Evolutionary conservation across 2,113 vertebrate genomes (phyloP), one percentile per base, ranked within the genome.

Genomic region (Ciconia boyciana): DNA sequence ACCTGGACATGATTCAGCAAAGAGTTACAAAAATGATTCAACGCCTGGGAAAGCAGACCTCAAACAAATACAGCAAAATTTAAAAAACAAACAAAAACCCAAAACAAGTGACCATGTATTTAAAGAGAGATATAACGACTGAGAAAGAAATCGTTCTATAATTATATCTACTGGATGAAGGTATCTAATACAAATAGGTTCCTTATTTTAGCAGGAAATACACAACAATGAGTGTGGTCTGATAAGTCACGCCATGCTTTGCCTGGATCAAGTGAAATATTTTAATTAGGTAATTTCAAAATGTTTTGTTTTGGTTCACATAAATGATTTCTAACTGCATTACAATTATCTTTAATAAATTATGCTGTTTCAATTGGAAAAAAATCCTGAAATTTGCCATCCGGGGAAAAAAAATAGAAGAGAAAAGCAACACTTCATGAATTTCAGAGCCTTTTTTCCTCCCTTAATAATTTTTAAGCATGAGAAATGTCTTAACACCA

Each of bases 161-260:
- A 92, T 91, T 96, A 44, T 39, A 90, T 71, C 68, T 49, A 85
- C 91, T 52, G 61, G 93, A 96, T 89, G 88, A 95, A 94, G 74
- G 69, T 57, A 95, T 82, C 95, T 72, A 93, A 95, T 79, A 91
- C 87, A 96, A 96, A 91, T 13, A 94, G 52, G 86, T 82, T 91
- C 57, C 81, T 82, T 87, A 87, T 61, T 96, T 89, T 65, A 94
- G 81, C 97, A 97, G 93, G 95, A 96, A 97, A 76, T 70, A 87
- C 57, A 94, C 48, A 96, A 95, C 95, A 97, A 96, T 95, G 81
- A 92, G 41, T 2, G 21, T 48, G 72, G 96, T 89, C 90, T 95
- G 89, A 87, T 96, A 95, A 96, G 81, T 87, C 83, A 91, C 25
- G 2, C 74, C 72, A 89, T 76, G 70, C 57, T 94, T 65, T 82